phyloP scores from a whole-genome alignment of 1,140 invertebrate species.

The Coboldia fuscipes region DNA sequence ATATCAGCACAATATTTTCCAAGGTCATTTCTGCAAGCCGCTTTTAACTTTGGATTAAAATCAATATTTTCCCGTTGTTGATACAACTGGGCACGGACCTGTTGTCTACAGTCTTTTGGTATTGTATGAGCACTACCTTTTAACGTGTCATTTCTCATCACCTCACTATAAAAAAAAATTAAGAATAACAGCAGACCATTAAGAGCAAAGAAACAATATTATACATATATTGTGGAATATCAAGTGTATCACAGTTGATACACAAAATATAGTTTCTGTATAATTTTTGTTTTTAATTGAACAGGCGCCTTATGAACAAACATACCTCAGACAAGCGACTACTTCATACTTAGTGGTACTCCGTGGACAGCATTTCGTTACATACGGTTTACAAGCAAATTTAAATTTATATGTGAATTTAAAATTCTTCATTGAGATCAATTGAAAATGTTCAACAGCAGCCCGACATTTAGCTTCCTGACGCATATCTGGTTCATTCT shows the following conservation, averaged over 20 bases:
- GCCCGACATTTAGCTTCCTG: constrained; percentile 68
- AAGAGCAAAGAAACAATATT: neutral
- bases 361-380: constrained; percentile 53
- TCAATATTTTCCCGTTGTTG: constrained; percentile 70
- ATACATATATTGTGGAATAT: no score
- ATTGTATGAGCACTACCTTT: constrained; percentile 52
- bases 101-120: constrained; percentile 66
- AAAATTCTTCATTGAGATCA: constrained; percentile 84
- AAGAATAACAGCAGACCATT: neutral
- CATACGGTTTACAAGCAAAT: constrained; percentile 71
- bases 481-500: constrained; percentile 60
- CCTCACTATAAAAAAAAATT: constrained; percentile 28
- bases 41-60: constrained; percentile 59
- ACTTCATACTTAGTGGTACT: constrained; percentile 71
- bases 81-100: constrained; percentile 70
- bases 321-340: constrained; percentile 56
- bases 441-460: constrained; percentile 84
- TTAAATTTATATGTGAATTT: constrained; percentile 91
- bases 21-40: constrained; percentile 59
- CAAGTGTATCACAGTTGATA: no score
- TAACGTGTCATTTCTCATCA: constrained; percentile 75
- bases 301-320: no score
- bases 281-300: no score
- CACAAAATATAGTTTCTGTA: no score
- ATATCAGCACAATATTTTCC: constrained; percentile 44